Evolutionary conservation across 2,888 invertebrate species (phyloP).

Genomic region (Antheraea yamamai): DNA sequence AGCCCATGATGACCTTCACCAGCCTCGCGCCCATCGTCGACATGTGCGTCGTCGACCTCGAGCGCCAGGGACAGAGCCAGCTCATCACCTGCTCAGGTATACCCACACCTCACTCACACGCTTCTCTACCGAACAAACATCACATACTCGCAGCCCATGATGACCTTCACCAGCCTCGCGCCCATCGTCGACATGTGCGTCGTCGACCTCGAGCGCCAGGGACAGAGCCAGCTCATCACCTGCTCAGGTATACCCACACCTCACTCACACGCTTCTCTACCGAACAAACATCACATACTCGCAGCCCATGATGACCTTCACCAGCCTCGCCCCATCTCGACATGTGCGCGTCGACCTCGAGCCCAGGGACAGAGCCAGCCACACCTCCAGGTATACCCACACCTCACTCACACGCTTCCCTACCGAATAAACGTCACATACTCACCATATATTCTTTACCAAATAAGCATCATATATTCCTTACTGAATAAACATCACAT

Average conservation of each 20-base stretch:
- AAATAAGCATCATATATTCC: not conserved
- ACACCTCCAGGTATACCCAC: conserved; percentile 91
- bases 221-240: conserved; percentile 98
- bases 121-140: not conserved
- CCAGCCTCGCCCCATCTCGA: conserved; percentile 99
- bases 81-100: conserved; percentile 97
- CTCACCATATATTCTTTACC: conserved; percentile 42
- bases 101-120: not conserved
- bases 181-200: conserved; percentile 99
- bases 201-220: conserved; percentile 97
- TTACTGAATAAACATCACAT: not conserved
- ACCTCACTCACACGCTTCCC: too few relatives aligned
- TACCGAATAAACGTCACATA: not conserved
- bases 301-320: conserved; percentile 97
- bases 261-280: too few relatives aligned
- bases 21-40: conserved; percentile 99
- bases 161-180: conserved; percentile 97
- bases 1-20: conserved; percentile 97
- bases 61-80: conserved; percentile 98
- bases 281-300: not conserved
- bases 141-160: conserved; percentile 87
- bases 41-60: conserved; percentile 98
- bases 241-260: conserved; percentile 87
- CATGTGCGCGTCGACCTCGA: conserved; percentile 98
- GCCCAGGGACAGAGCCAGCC: conserved; percentile 96